These are phyloP conservation scores for Xylocampa areola DNA, from an alignment of 2,888 invertebrate genomes.

Conservation along the genomic window DNA sequence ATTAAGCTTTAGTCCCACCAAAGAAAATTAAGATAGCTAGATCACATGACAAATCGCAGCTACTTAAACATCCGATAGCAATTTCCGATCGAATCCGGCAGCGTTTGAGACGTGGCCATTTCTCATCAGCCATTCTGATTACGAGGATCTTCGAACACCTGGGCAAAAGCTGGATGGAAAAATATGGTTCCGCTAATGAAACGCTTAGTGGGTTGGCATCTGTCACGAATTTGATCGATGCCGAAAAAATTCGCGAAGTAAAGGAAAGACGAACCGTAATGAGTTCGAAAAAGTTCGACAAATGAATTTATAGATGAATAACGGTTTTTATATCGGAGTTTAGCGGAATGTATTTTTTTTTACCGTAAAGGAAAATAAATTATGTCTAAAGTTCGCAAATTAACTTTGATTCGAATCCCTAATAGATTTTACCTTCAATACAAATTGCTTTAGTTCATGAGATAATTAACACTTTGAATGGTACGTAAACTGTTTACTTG, in stretches of 20 bases:
- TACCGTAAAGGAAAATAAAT: neutral
- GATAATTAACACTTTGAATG: conserved; percentile 46
- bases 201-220: conserved; percentile 72
- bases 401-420: conserved; percentile 10
- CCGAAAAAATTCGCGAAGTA: conserved; percentile 58
- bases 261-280: conserved; percentile 56
- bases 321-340: conserved; percentile 49
- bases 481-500: conserved; percentile 32
- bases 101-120: conserved; percentile 62
- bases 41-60: conserved; percentile 56
- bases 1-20: too few relatives aligned
- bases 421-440: conserved; percentile 19
- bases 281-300: conserved; percentile 56
- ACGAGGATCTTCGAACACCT: conserved; percentile 62
- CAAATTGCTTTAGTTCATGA: conserved; percentile 41
- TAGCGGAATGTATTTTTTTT: conserved; percentile 23
- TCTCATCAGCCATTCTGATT: conserved; percentile 67
- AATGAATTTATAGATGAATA: conserved; percentile 51
- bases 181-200: conserved; percentile 79
- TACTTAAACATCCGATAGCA: conserved; percentile 60
- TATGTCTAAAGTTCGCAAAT: neutral
- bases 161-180: conserved; percentile 63
- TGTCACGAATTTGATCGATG: conserved; percentile 75
- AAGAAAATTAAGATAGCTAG: conserved; percentile 49
- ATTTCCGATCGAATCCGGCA: conserved; percentile 65